Conservation (phyloP, 2,888 invertebrate genomes). For the Timema podura region DNA sequence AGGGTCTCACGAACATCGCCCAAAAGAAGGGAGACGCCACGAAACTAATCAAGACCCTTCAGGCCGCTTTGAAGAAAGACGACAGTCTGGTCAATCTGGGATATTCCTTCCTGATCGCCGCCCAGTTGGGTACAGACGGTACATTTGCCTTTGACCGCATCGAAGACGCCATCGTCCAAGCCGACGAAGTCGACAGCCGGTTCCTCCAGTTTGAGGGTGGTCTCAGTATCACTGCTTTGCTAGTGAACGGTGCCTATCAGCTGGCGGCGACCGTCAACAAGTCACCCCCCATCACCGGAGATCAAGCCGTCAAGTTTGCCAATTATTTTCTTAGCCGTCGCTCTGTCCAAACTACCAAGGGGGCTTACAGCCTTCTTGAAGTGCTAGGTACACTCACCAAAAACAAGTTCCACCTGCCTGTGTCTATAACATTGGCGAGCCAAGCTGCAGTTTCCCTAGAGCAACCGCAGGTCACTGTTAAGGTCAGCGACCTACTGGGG, state of each 20-base stretch:
- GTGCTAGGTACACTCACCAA: constrained; percentile 66
- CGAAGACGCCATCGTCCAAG: constrained; percentile 90
- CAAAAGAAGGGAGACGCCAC: constrained; percentile 57
- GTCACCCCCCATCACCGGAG: constrained; percentile 64
- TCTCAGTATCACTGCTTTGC: constrained; percentile 68
- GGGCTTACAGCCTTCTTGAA: constrained; percentile 75
- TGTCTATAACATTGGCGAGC: constrained; percentile 76
- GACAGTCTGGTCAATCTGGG: constrained; percentile 74
- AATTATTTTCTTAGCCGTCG: constrained; percentile 86
- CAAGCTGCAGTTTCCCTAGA: constrained; percentile 71
- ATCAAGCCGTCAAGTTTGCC: constrained; percentile 83
- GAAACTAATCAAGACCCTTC: constrained; percentile 67
- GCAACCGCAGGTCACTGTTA: constrained; percentile 66
- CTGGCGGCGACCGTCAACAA: constrained; percentile 59
- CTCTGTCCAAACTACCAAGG: constrained; percentile 81
- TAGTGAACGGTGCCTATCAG: constrained; percentile 59
- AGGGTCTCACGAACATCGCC: constrained; percentile 63
- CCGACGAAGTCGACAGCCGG: constrained; percentile 89
- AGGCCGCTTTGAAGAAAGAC: constrained; percentile 77
- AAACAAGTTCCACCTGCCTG: constrained; percentile 73
- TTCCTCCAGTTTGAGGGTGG: constrained; percentile 91
- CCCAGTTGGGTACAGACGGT: constrained; percentile 65
- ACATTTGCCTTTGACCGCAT: constrained; percentile 68
- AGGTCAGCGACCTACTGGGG: constrained; percentile 71
- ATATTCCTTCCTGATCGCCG: constrained; percentile 78